Conservation (phyloP, 2,113 vertebrate species). For the Chaetura pelagica region DNA sequence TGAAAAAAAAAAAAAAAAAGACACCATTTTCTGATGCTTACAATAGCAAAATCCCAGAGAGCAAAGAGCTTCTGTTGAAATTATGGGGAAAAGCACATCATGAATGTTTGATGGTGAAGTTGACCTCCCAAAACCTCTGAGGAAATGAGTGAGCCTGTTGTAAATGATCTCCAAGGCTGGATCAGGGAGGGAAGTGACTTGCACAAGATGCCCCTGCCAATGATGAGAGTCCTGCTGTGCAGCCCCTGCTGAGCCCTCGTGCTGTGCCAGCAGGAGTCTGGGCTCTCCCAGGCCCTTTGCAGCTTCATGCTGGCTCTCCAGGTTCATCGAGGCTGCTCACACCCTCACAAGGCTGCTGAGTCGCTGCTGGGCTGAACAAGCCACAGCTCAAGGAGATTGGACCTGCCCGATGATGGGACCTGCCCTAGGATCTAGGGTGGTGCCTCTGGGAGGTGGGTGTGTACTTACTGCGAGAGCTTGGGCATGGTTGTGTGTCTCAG, state of each 20-base stretch:
- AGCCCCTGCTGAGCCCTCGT: too few species aligned
- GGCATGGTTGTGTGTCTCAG: background rate
- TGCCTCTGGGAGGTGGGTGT: accelerated
- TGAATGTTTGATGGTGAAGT: accelerated
- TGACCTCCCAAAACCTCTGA: background rate
- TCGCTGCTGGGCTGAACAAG: background rate
- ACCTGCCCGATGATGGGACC: background rate
- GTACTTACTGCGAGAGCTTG: background rate
- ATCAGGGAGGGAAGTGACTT: background rate
- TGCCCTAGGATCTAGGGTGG: accelerated
- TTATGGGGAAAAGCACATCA: background rate
- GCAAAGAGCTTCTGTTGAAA: background rate
- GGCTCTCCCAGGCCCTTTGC: too few species aligned
- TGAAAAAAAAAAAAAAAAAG: background rate
- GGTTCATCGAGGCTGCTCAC: too few species aligned
- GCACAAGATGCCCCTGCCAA: too few species aligned
- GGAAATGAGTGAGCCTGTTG: background rate
- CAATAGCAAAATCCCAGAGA: background rate
- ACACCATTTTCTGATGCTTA: background rate
- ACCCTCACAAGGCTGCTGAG: accelerated
- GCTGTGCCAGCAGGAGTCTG: too few species aligned
- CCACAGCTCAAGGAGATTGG: accelerated
- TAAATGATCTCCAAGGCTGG: accelerated
- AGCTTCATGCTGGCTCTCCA: too few species aligned
- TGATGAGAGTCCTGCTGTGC: too few species aligned